Base-by-base conservation (phyloP, 2,888 invertebrate genomes). In the Atrina japonica region DNA sequence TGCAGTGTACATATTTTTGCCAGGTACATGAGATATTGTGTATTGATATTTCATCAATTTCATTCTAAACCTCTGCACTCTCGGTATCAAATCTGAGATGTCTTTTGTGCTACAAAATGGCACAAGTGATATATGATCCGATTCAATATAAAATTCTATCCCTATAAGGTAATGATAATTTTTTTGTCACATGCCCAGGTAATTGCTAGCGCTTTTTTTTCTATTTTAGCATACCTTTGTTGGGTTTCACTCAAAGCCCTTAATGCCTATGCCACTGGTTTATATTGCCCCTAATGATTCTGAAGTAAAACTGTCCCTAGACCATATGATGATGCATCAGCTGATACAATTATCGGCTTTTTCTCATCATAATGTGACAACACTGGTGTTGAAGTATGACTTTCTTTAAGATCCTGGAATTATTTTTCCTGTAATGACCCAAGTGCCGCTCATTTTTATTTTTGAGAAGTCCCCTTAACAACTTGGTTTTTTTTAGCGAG, bases 1-100 rank as follows among this genome's bases (percentile, higher is more conserved):
- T 11, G 86, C 84, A 18, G 81, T 69, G 11, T 81, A 68, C 41
- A 90, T 63, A 9, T 82, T 67, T 69, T 86, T 88, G 23, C 87
- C 88, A 14, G 85, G 83, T 1, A 83, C 81, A 74, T 88, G 80
- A n/a, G n/a, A n/a, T 3, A 89, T 76, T 2, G 45, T 56, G 66
- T 81, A 89, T 47, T 75, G 60, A 66, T 77, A 89, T 16, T 84
- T 30, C 80, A 86, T 79, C 5, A 88, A 65, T 25, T 59, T 43
- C 68, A 89, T 76, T 52, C 87, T 69, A 25, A 91, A 83, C 40
- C 88, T 58, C 68, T 91, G 89, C 16, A 91, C 64, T 56, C 89
- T 68, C 3, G 89, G 85, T 1, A 89, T 83, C 5, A 91, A 69
- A 11, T n/a, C n/a, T n/a, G n/a, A n/a, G n/a, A n/a, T n/a, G n/a